Conservation (phyloP, 2,113 vertebrate genomes). For the Atherinomorus stipes region DNA sequence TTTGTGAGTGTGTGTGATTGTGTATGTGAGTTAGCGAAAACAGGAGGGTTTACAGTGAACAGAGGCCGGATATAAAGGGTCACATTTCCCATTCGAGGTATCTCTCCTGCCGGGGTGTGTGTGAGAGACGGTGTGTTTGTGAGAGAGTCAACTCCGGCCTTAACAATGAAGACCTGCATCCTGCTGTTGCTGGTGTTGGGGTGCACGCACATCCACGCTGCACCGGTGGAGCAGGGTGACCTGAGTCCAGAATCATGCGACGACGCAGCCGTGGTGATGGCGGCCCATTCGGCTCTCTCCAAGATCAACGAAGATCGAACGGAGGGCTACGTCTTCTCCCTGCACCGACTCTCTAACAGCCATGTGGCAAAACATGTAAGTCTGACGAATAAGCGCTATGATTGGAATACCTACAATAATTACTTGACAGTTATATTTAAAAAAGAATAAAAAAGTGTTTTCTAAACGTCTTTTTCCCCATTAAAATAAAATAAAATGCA, state of each 20-base stretch:
- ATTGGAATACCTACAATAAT: too few species aligned
- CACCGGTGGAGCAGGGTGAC: slow-evolving; percentile 37
- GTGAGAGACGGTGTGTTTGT: not conserved
- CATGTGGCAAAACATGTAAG: slow-evolving; percentile 75
- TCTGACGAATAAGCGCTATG: not conserved
- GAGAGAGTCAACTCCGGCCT: not conserved
- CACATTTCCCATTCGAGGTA: not conserved
- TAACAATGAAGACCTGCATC: slow-evolving; percentile 69
- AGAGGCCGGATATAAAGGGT: slow-evolving; percentile 48
- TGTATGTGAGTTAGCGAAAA: not conserved
- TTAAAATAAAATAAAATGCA: too few species aligned
- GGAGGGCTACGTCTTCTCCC: slow-evolving; percentile 76
- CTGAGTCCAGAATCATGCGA: slow-evolving; percentile 63
- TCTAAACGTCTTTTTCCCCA: too few species aligned
- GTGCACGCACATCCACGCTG: slow-evolving; percentile 40
- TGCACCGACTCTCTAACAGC: slow-evolving; percentile 75
- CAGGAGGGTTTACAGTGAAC: not conserved
- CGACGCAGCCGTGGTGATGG: slow-evolving; percentile 25
- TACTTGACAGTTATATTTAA: too few species aligned
- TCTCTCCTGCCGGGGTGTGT: slow-evolving; percentile 13
- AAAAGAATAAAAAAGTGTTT: too few species aligned
- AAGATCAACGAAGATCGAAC: slow-evolving; percentile 79
- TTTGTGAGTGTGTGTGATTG: slow-evolving; percentile 1
- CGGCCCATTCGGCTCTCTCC: slow-evolving; percentile 68
- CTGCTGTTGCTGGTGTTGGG: slow-evolving; percentile 66